Percentiles rank a stretch among this genome's conserved stretches.
These are phyloP conservation scores for Ctenoplectra terminalis DNA, from an alignment of 1,140 invertebrate species.

Conservation along the genomic window DNA sequence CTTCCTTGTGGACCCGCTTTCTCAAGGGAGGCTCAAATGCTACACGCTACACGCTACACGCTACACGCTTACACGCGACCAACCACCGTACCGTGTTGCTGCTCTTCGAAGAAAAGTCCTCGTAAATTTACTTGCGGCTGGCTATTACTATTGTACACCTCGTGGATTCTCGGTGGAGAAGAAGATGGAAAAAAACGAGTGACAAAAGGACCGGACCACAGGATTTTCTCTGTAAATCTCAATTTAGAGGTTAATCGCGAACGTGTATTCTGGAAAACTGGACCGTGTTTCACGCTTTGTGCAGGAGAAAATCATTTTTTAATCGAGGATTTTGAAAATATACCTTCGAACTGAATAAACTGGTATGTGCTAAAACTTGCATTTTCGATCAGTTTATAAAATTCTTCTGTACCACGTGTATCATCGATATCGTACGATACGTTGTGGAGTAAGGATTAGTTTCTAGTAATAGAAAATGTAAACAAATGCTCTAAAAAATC, in stretches of 20 bases:
- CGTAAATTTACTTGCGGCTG: slow-evolving; percentile 28
- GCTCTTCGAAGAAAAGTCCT: background rate
- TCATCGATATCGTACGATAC: no score
- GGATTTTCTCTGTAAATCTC: slow-evolving; percentile 29
- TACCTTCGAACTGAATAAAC: no score
- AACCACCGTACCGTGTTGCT: background rate
- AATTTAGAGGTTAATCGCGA: slow-evolving; percentile 27
- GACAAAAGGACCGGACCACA: background rate
- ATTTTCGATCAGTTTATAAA: no score
- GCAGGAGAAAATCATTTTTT: background rate
- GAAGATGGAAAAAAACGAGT: background rate
- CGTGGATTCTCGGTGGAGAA: no score
- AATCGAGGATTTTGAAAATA: background rate
- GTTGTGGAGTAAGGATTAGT: no score
- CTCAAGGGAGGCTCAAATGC: background rate
- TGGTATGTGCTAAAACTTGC: no score
- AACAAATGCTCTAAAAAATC: no score
- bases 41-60: background rate
- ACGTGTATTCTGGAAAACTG: no score
- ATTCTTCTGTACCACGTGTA: no score
- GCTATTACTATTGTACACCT: slow-evolving; percentile 14
- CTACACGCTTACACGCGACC: background rate
- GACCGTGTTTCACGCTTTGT: background rate
- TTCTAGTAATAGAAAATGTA: no score
- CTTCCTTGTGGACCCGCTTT: background rate